A percentile compares a stretch with the other conserved stretches of the same genome.
Evolutionary conservation across 2,888 invertebrate species (phyloP).

Genomic region (Brassicogethes aeneus): DNA sequence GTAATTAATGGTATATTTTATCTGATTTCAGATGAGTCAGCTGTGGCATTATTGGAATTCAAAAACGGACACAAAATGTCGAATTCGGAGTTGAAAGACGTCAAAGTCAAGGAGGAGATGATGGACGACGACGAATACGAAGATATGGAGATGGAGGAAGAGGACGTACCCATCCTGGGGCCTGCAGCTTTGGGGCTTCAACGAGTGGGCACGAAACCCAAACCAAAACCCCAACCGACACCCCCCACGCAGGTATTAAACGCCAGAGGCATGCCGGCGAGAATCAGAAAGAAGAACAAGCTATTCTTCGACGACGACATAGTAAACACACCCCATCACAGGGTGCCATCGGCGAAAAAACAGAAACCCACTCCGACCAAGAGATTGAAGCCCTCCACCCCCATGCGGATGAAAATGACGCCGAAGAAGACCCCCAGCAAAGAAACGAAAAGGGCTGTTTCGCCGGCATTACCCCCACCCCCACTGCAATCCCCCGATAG

Average conservation of each 20-base stretch:
- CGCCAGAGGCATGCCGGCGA: slow-evolving; percentile 81
- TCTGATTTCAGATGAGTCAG: slow-evolving; percentile 44
- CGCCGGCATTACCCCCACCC: slow-evolving; percentile 40
- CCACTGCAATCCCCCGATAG: slow-evolving; percentile 60
- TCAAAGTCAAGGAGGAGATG: slow-evolving; percentile 47
- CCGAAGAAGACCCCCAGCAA: slow-evolving; percentile 33
- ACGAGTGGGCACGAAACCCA: slow-evolving; percentile 70
- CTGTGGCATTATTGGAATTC: slow-evolving; percentile 46
- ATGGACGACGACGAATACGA: slow-evolving; percentile 49
- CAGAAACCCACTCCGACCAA: slow-evolving; percentile 44
- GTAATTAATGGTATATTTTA: no score
- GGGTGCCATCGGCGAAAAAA: slow-evolving; percentile 61
- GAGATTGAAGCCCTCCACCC: slow-evolving; percentile 19
- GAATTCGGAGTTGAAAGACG: slow-evolving; percentile 20
- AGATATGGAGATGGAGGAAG: slow-evolving; percentile 45
- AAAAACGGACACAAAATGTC: slow-evolving; percentile 46
- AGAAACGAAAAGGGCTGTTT: slow-evolving; percentile 25
- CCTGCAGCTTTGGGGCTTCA: slow-evolving; percentile 74
- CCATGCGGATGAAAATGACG: slow-evolving; percentile 22
- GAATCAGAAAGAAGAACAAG: slow-evolving; percentile 77
- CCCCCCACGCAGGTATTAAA: slow-evolving; percentile 75
- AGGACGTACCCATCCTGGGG: slow-evolving; percentile 62
- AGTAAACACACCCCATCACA: slow-evolving; percentile 69
- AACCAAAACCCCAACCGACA: slow-evolving; percentile 56
- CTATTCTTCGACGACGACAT: slow-evolving; percentile 86